phyloP scores from a whole-genome alignment of 2,113 vertebrate genomes.

The Struthio camelus region DNA sequence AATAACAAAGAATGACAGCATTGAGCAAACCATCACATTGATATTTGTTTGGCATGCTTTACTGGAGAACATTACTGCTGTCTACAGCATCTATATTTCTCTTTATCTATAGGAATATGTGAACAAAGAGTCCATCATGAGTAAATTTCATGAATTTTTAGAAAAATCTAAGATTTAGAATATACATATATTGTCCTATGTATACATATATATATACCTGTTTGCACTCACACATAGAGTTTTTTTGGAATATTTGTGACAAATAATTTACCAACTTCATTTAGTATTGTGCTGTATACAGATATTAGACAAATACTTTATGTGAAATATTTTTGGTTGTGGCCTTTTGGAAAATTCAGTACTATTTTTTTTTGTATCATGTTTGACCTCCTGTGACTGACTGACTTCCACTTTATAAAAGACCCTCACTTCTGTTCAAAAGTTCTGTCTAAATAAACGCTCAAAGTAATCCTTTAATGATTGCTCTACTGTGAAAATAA shows the following conservation, averaged over 20 bases:
- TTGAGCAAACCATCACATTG: background rate
- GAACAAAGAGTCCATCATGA: background rate
- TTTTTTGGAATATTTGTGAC: background rate
- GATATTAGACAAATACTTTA: background rate
- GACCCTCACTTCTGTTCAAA: background rate
- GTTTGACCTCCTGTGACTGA: background rate
- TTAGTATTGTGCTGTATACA: background rate
- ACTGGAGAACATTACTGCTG: background rate
- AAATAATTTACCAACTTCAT: background rate
- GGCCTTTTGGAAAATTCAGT: background rate
- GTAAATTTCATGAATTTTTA: background rate
- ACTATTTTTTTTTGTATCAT: background rate
- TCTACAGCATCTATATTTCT: background rate
- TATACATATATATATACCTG: background rate
- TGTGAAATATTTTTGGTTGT: background rate
- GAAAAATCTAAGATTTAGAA: background rate
- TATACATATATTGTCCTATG: background rate
- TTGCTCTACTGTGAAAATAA: background rate
- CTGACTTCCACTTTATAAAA: background rate
- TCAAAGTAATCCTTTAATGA: background rate
- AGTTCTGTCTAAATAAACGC: background rate
- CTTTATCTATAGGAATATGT: background rate
- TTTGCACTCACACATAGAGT: background rate
- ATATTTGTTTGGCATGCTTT: background rate
- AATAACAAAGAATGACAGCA: background rate